Percentiles rank a stretch among this genome's conserved stretches.
phyloP scores from a whole-genome alignment of 2,113 vertebrate genomes.

The Neoarius graeffei region DNA sequence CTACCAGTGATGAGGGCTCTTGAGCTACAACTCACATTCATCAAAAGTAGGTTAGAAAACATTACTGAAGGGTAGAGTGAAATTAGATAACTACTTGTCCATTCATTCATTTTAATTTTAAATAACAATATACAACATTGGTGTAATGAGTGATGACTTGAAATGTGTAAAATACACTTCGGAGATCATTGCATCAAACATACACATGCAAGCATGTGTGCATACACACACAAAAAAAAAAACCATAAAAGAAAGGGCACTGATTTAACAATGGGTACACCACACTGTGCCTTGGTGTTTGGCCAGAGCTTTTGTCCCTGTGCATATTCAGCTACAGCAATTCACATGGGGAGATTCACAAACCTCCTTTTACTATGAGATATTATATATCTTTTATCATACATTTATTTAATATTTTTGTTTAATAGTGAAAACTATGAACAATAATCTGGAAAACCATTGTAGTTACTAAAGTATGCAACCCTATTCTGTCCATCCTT shows the following conservation, averaged over 20 bases:
- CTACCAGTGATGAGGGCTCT: slow-evolving; percentile 28
- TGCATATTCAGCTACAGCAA: slow-evolving; percentile 29
- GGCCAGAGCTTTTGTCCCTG: slow-evolving; percentile 46
- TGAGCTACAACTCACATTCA: slow-evolving; percentile 33
- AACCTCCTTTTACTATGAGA: neutral
- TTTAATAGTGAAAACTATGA: neutral
- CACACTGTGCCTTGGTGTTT: slow-evolving; percentile 47
- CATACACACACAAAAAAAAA: slow-evolving; percentile 34
- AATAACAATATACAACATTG: slow-evolving; percentile 27
- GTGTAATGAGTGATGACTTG: slow-evolving; percentile 25
- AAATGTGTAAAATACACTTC: slow-evolving; percentile 15
- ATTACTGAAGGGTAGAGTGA: slow-evolving; percentile 65
- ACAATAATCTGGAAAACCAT: neutral
- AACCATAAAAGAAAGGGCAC: slow-evolving; percentile 48
- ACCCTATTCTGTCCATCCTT: too few species aligned
- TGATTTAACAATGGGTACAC: slow-evolving; percentile 45
- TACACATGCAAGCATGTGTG: slow-evolving; percentile 35
- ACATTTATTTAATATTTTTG: neutral
- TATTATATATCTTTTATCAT: neutral
- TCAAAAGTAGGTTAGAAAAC: slow-evolving; percentile 62
- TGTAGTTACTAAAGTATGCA: neutral
- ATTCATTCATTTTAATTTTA: slow-evolving; percentile 64
- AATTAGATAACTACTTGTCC: slow-evolving; percentile 72
- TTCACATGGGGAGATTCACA: neutral
- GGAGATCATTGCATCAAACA: slow-evolving; percentile 28